Conservation (phyloP, 2,888 invertebrate genomes). For the Gortyna flavago region DNA sequence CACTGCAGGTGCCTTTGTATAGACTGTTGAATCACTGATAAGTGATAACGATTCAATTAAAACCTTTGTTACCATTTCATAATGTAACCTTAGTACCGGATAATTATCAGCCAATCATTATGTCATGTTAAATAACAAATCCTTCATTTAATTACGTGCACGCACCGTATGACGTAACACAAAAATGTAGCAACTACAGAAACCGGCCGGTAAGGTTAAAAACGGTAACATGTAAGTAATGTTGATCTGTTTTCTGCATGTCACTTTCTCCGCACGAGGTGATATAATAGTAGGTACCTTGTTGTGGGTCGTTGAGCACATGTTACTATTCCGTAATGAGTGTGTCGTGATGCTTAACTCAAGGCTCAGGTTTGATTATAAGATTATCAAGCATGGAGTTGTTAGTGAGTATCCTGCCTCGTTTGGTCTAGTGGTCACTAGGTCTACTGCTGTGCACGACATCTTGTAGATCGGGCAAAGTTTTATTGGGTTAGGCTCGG, state of each 20-base stretch:
- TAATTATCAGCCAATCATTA: conserved; percentile 15
- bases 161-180: conserved; percentile 19
- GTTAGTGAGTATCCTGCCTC: background rate
- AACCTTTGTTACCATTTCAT: background rate
- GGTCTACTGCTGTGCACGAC: background rate
- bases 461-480: no score
- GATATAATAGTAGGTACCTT: conserved; percentile 30
- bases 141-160: conserved; percentile 20
- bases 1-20: no score
- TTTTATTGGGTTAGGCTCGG: no score
- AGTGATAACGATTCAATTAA: background rate
- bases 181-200: conserved; percentile 29
- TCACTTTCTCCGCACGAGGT: conserved; percentile 46
- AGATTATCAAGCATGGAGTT: background rate
- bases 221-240: conserved; percentile 34
- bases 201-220: conserved; percentile 45
- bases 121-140: conserved; percentile 31
- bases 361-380: background rate
- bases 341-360: conserved; percentile 16
- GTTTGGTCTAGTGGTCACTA: no score
- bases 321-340: conserved; percentile 5
- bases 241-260: conserved; percentile 42
- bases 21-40: background rate
- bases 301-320: background rate
- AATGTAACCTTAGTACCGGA: background rate